These are phyloP conservation scores for Dendrolimus punctatus DNA, from an alignment of 1,140 invertebrate species.

Conservation along the genomic window DNA sequence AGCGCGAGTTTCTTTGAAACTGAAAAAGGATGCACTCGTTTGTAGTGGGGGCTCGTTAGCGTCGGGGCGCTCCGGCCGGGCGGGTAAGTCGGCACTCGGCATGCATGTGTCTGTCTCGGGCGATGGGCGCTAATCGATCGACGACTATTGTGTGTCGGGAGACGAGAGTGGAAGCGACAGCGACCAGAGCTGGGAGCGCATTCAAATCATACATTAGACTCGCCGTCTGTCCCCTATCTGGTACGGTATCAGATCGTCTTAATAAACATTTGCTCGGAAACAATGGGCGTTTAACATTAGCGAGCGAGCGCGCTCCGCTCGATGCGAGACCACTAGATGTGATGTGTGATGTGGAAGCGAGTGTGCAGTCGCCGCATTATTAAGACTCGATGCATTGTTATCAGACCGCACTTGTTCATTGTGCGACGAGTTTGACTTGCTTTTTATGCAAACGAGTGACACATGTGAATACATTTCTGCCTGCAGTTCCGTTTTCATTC, in stretches of 20 bases:
- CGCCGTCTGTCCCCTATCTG: constrained; percentile 49
- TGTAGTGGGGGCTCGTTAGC: constrained; percentile 43
- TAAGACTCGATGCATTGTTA: constrained; percentile 20
- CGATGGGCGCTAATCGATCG: constrained; percentile 57
- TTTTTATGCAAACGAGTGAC: not conserved
- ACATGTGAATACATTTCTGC: no score
- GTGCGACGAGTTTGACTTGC: constrained; percentile 2
- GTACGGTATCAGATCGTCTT: constrained; percentile 67
- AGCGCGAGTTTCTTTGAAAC: constrained; percentile 17
- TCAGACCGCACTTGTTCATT: constrained; percentile 14
- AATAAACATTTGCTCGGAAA: constrained; percentile 64
- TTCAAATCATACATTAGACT: constrained; percentile 60
- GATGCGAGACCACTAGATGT: not conserved
- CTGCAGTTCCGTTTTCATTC: no score
- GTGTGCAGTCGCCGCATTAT: constrained; percentile 22
- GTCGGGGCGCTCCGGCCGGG: constrained; percentile 12
- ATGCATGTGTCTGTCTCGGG: constrained; percentile 21
- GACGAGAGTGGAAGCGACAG: constrained; percentile 13
- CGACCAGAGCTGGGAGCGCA: constrained; percentile 21
- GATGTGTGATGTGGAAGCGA: constrained; percentile 37
- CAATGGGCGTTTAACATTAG: constrained; percentile 60
- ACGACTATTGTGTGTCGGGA: constrained; percentile 39
- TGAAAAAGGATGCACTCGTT: constrained; percentile 39
- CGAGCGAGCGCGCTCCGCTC: constrained; percentile 3
- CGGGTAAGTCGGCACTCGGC: constrained; percentile 9